Evolutionary conservation across 2,113 vertebrate species (phyloP).

Genomic region (Scartelaos histophorus): DNA sequence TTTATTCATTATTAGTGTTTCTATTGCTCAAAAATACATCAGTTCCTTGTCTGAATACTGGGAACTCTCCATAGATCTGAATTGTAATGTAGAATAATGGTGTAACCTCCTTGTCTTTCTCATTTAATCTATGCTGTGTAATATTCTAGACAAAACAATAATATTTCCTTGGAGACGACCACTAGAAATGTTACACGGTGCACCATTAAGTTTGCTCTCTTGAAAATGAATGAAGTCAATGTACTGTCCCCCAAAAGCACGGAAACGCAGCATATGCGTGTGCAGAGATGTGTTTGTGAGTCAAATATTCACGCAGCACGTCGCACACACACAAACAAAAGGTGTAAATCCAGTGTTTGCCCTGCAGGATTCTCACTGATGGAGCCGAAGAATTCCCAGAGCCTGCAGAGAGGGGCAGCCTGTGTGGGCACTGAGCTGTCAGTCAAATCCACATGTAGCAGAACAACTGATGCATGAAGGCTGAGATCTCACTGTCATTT

Average conservation of each 20-base stretch:
- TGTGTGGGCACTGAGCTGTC: slow-evolving; percentile 44
- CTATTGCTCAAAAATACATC: no score
- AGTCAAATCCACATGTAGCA: slow-evolving; percentile 57
- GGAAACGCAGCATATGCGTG: not conserved
- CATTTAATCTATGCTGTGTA: no score
- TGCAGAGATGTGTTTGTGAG: not conserved
- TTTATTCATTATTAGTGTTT: no score
- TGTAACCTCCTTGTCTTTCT: no score
- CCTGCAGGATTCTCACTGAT: slow-evolving; percentile 33
- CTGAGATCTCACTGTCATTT: slow-evolving; percentile 63
- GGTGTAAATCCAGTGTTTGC: slow-evolving; percentile 39
- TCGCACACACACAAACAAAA: slow-evolving; percentile 10
- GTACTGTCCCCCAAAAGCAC: not conserved
- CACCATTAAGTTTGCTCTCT: not conserved
- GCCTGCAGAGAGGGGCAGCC: slow-evolving; percentile 38
- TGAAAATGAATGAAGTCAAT: not conserved
- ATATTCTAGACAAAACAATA: no score
- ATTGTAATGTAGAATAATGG: no score
- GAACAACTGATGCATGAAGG: slow-evolving; percentile 59
- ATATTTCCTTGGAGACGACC: no score
- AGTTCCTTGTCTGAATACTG: no score
- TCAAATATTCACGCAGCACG: not conserved
- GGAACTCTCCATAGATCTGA: no score
- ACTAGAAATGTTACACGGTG: no score
- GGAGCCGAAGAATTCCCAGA: slow-evolving; percentile 46